Conservation (phyloP, 2,888 invertebrate species). For the Macropis europaea region DNA sequence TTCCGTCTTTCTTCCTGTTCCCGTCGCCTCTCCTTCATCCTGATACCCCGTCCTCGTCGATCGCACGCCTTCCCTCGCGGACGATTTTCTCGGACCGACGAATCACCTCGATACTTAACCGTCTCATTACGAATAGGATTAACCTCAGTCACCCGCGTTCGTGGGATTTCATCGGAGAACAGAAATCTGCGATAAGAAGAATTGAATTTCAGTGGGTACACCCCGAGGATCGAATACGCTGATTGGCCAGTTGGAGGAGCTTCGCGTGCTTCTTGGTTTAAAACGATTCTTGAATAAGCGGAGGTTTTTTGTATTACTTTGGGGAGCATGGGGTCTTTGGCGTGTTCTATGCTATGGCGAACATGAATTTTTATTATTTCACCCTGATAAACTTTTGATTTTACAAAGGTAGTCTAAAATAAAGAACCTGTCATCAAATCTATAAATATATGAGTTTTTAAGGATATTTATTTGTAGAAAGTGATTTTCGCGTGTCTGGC, state of each 20-base stretch:
- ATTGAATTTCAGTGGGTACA: conserved; percentile 35
- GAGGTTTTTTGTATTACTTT: too few relatives aligned
- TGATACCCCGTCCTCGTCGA: background rate
- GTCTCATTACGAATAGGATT: conserved; percentile 68
- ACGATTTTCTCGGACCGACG: conserved; percentile 22
- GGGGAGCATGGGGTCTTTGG: too few relatives aligned
- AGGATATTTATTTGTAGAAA: too few relatives aligned
- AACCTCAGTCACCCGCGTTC: conserved; percentile 52
- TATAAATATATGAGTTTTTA: too few relatives aligned
- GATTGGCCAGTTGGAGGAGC: background rate
- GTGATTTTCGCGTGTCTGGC: too few relatives aligned
- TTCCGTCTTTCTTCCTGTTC: conserved; percentile 39
- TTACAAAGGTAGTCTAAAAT: too few relatives aligned
- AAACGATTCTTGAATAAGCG: too few relatives aligned
- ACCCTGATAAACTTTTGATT: too few relatives aligned
- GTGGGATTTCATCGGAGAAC: conserved; percentile 6
- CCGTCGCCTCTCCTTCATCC: conserved; percentile 13
- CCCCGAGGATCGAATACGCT: conserved; percentile 1
- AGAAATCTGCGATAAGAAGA: conserved; percentile 18
- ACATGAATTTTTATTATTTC: too few relatives aligned
- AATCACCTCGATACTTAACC: conserved; percentile 54
- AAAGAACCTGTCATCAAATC: too few relatives aligned
- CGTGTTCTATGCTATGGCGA: too few relatives aligned
- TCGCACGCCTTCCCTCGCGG: conserved; percentile 10
- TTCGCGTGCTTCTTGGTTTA: background rate